These are phyloP conservation scores for Chinchilla lanigera DNA, from an alignment of 2,113 vertebrate genomes.

Conservation along the genomic window DNA sequence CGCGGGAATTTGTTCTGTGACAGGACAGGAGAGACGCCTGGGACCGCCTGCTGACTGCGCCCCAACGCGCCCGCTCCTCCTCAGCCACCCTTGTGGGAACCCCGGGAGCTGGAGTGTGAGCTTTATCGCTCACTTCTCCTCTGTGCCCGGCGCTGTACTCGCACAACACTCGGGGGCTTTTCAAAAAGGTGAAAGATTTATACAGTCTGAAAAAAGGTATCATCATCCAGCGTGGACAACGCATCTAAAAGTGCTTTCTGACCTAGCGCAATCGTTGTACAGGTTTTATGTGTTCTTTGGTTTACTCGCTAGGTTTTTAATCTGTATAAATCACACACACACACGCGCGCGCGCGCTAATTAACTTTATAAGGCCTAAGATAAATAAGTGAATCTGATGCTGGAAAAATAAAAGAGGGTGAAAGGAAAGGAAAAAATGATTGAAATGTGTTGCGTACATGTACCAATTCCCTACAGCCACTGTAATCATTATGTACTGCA, in stretches of 20 bases:
- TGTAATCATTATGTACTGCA: neutral
- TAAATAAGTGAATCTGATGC: neutral
- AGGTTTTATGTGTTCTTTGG: neutral
- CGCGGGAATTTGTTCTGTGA: neutral
- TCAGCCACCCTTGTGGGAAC: neutral
- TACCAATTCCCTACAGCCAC: neutral
- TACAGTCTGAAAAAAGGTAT: neutral
- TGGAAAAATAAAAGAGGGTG: neutral
- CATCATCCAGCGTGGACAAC: neutral
- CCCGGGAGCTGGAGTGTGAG: no score
- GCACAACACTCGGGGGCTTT: neutral
- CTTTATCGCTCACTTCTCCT: neutral
- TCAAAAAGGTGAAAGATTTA: neutral
- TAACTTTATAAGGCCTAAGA: neutral
- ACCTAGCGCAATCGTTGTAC: neutral
- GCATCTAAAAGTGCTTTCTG: neutral
- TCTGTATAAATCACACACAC: no score
- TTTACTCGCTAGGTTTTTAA: neutral
- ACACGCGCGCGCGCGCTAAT: neutral
- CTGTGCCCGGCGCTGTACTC: neutral
- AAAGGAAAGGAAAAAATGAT: neutral
- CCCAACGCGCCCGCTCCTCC: neutral
- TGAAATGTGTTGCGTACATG: neutral
- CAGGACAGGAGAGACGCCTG: no score
- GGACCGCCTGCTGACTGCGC: no score